Base-by-base conservation (phyloP, 2,888 invertebrate species). In the Drosophila mettleri region DNA sequence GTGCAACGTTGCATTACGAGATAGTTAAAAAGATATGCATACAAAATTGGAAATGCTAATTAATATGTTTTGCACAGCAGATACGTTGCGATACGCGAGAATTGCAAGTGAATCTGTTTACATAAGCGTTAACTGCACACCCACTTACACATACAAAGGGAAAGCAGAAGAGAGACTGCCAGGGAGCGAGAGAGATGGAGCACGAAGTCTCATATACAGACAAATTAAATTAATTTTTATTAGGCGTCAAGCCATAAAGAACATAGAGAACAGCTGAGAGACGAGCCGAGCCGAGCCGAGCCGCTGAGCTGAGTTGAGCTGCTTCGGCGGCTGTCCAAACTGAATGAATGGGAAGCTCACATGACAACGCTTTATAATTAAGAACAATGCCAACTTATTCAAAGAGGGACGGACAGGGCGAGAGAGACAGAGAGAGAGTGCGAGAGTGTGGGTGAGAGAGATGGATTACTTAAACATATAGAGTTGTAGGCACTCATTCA, bases 201-300 rank as follows among this genome's bases (percentile, higher is more conserved):
- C 49, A 7, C 6, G 8, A 33, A 39, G 61, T 54, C 45, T 20
- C 54, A 66, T 62, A 69, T 73, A 79, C 64, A 66, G 71, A 70
- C 69, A 86, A 89, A 89, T 87, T 83, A 83, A 89, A 87, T 87
- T 89, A 87, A 87, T 81, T 87, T 84, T 84, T 84, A 88, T 86
- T 89, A 89, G 81, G 89, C 85, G 85, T 89, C 85, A 85, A 80
- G 87, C 80, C 87, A 87, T 88, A 86, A 84, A 84, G 84, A 88
- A 86, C 87, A 84, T 88, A 74, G 86, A 84, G 73, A 84, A 84
- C 85, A 84, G 88, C 87, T 84, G 45, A 45, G 46, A 48, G 46
- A 29, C 29, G 34, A 20, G 39, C 38, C 24, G 6, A 20, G 39
- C 38, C 24, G 8, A 29, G 31, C 46, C 6, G 27, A 31, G 48